Conservation (phyloP, 1,140 invertebrate species). For the Cotesia chilonis region DNA sequence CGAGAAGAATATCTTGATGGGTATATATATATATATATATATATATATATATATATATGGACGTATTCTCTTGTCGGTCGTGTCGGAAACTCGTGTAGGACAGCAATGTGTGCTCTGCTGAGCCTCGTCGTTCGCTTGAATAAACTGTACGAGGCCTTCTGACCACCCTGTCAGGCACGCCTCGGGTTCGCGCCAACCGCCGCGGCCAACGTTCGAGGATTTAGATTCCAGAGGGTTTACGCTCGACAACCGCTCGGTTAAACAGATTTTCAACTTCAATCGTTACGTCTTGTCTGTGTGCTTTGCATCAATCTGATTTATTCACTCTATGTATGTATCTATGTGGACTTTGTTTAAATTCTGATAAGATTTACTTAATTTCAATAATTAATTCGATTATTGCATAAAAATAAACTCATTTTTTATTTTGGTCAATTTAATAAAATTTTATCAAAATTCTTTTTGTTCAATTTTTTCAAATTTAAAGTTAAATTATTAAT, state of each 20-base stretch:
- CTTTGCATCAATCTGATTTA: not conserved
- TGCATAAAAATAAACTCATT: too few species aligned
- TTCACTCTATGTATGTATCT: too few species aligned
- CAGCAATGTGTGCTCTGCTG: conserved; percentile 42
- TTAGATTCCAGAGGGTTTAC: conserved; percentile 35
- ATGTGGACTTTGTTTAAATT: conserved; percentile 16
- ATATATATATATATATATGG: too few species aligned
- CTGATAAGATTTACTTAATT: too few species aligned
- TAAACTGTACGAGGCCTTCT: conserved; percentile 48
- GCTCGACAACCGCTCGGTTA: conserved; percentile 36
- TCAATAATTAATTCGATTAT: too few species aligned
- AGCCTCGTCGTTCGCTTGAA: conserved; percentile 47
- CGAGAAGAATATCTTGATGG: not conserved
- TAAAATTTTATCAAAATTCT: too few species aligned
- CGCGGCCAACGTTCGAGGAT: conserved; percentile 41
- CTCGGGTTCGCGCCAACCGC: conserved; percentile 40
- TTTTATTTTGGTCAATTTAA: too few species aligned
- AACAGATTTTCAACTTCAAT: conserved; percentile 38
- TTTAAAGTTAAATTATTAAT: too few species aligned
- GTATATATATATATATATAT: too few species aligned
- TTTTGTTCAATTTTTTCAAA: too few species aligned
- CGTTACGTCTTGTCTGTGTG: conserved; percentile 11
- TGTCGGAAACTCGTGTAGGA: conserved; percentile 3
- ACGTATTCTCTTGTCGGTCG: not conserved
- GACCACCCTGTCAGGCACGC: conserved; percentile 49